Percentiles rank a stretch among this genome's conserved stretches.
Evolutionary conservation across 2,797 vertebrate species (phyloP).

Genomic region (Periophthalmus magnuspinnatus): DNA sequence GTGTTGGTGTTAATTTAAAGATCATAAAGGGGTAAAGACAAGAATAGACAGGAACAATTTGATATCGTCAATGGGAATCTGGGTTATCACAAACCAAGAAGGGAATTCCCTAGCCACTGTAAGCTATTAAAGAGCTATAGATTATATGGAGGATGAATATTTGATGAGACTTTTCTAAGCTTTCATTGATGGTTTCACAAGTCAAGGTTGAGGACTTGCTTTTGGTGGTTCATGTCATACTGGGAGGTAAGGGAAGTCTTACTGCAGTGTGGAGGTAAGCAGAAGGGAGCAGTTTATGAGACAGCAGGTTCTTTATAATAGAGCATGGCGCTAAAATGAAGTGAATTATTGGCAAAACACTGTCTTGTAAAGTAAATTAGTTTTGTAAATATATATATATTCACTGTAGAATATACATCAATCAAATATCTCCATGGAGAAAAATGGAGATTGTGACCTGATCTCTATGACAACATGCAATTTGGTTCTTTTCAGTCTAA

Average conservation of each 20-base stretch:
- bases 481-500: too few relatives aligned
- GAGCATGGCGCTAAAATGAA: constrained; percentile 26
- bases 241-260: constrained; percentile 13
- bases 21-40: constrained; percentile 8
- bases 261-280: constrained; percentile 14
- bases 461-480: too few relatives aligned
- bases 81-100: constrained; percentile 28
- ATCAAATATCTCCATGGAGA: too few relatives aligned
- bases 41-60: not conserved
- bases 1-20: constrained; percentile 41
- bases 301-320: constrained; percentile 35
- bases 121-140: constrained; percentile 49
- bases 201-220: constrained; percentile 26
- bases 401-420: too few relatives aligned
- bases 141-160: constrained; percentile 64
- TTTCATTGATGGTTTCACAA: constrained; percentile 12
- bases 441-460: too few relatives aligned
- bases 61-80: constrained; percentile 13
- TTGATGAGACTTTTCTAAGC: constrained; percentile 47
- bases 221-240: constrained; percentile 14
- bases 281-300: not conserved
- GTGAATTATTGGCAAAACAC: constrained; percentile 24
- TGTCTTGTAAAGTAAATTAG: constrained; percentile 17
- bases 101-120: constrained; percentile 46
- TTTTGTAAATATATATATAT: too few relatives aligned